Base-by-base conservation (phyloP, 2,888 invertebrate genomes). In the Rhagonycha fulva region DNA sequence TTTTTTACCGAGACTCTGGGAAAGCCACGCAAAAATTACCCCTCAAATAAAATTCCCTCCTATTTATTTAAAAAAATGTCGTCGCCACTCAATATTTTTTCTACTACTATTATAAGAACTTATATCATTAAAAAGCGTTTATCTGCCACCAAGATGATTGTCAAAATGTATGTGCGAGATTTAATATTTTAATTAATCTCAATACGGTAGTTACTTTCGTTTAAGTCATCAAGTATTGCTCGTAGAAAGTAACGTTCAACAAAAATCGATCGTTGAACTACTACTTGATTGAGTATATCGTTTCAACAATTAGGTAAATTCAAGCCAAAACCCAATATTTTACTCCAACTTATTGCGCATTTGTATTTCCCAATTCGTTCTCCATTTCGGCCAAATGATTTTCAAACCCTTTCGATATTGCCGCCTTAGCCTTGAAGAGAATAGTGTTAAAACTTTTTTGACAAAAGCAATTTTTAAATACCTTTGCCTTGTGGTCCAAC, bases 401-500 rank as follows among this genome's bases (percentile, higher is more conserved):
- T 81, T 88, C 88, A 76, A 88, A 88, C 81, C 88, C 88, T 80
- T 87, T 87, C 74, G 79, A 80, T 62, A 88, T 82, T 9, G 87
- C 87, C 68, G 83, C 80, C 83, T 87, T 87, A 30, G 87, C 87
- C 88, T 88, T 76, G 32, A 84, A 80, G 61, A 62, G 14, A 71
- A 71, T 63, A 60, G 14, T 3, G 14, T 32, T 19, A 66, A 11
- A 68, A 14, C 9, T 23, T 30, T 47, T 47, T 47, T 7, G n/a
- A 5, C n/a, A n/a, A n/a, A 9, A 5, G 0, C 0, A 1, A n/a
- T 26, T 75, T 75, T 76, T 14, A 11, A 12, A 1, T 85, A 93
- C 93, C 89, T 91, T 93, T 28, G 88, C 85, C 85, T 91, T 92
- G 84, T 93, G 92, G 74, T 93, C 93, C 79, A 92, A 90, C 80